These are phyloP conservation scores for Procavia capensis DNA, from an alignment of 2,113 vertebrate species.

Conservation along the genomic window DNA sequence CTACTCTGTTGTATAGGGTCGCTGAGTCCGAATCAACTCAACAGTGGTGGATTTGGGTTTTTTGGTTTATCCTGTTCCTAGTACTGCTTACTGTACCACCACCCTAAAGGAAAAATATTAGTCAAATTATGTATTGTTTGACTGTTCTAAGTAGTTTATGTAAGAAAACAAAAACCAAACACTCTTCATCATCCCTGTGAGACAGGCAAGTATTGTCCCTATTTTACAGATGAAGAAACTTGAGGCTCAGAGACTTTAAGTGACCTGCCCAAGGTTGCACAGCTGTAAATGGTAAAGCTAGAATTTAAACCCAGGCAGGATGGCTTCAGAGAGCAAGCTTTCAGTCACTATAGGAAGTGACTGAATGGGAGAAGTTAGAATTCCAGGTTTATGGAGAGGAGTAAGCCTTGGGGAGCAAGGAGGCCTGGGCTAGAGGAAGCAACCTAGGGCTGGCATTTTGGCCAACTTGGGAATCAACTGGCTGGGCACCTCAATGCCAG, in stretches of 20 bases:
- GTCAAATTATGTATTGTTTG: background rate
- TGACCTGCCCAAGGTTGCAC: conserved; percentile 8
- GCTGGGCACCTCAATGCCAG: background rate
- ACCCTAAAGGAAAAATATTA: background rate
- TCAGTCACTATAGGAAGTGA: background rate
- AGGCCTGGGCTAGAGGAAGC: background rate
- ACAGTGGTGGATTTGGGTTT: no score
- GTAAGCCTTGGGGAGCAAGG: background rate
- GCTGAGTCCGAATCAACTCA: no score
- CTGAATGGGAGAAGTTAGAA: background rate
- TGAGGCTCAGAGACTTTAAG: conserved; percentile 52
- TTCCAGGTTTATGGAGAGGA: background rate
- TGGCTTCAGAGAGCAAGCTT: background rate
- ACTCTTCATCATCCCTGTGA: background rate
- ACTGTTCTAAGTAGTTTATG: background rate
- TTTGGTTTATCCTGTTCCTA: background rate
- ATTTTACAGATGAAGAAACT: conserved; percentile 43
- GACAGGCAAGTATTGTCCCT: conserved; percentile 9
- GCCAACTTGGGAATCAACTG: background rate
- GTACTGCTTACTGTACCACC: background rate
- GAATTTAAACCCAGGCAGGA: background rate
- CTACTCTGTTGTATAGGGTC: no score
- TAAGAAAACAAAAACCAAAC: background rate
- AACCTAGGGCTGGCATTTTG: background rate
- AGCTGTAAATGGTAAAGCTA: background rate